Percentiles rank a stretch among this genome's conserved stretches.
Evolutionary conservation across 2,888 invertebrate species (phyloP).

Genomic region (Cantharis lateralis): DNA sequence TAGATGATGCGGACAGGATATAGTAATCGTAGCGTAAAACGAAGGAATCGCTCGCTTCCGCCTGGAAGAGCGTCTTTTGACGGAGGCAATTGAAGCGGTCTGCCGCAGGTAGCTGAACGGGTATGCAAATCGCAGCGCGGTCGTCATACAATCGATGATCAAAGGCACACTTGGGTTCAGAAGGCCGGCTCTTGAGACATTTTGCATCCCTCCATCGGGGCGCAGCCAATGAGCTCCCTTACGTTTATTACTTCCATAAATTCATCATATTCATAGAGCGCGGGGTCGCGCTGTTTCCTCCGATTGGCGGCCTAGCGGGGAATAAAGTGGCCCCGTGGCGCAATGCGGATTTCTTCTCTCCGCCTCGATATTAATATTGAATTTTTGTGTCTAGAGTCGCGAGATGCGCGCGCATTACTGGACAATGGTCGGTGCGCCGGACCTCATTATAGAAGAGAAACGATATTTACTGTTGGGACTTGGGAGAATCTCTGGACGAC

Average conservation of each 20-base stretch:
- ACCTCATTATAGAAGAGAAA: constrained; percentile 48
- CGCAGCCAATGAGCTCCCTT: constrained; percentile 70
- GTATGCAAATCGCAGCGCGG: constrained; percentile 39
- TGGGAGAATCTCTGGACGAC: constrained; percentile 35
- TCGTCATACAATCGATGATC: constrained; percentile 38
- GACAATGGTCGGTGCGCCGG: constrained; percentile 35
- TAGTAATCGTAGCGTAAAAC: constrained; percentile 40
- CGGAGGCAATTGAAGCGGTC: constrained; percentile 42
- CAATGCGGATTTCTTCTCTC: constrained; percentile 64
- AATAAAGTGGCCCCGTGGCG: constrained; percentile 58
- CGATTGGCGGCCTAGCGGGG: constrained; percentile 57
- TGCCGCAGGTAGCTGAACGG: constrained; percentile 40
- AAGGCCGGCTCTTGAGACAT: constrained; percentile 47
- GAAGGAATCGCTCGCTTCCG: constrained; percentile 46
- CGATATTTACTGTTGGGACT: constrained; percentile 53
- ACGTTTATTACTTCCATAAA: constrained; percentile 84
- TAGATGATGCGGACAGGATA: constrained; percentile 44
- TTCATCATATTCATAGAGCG: constrained; percentile 59
- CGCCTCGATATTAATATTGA: constrained; percentile 81
- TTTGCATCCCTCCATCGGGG: constrained; percentile 55
- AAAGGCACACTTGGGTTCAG: constrained; percentile 35
- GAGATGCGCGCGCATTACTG: constrained; percentile 50
- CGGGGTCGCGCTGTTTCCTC: constrained; percentile 51
- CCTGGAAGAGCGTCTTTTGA: constrained; percentile 40
- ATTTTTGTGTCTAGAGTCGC: constrained; percentile 69